Conservation (phyloP, 2,888 invertebrate species). For the Tineola bisselliella region DNA sequence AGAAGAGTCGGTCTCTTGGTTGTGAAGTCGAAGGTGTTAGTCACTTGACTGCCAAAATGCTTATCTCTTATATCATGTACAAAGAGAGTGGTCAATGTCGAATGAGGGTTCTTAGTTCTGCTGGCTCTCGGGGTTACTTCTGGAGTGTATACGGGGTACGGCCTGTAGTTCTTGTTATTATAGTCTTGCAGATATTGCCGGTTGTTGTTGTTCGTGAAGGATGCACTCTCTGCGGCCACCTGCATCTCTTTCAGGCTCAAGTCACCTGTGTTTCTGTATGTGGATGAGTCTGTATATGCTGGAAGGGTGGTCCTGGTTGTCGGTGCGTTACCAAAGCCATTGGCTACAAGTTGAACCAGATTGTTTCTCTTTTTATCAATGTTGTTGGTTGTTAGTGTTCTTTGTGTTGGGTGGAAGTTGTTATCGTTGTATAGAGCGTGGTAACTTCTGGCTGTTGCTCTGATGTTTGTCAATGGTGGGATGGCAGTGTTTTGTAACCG, state of each 20-base stretch:
- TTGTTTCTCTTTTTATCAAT: constrained; percentile 50
- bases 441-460: constrained; percentile 44
- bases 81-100: constrained; percentile 50
- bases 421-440: constrained; percentile 40
- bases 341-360: constrained; percentile 50
- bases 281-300: constrained; percentile 41
- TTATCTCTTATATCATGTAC: constrained; percentile 45
- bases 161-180: constrained; percentile 46
- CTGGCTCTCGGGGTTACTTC: constrained; percentile 31
- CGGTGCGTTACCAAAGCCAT: constrained; percentile 36
- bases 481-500: constrained; percentile 29
- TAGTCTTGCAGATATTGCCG: constrained; percentile 54
- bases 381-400: constrained; percentile 33
- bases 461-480: constrained; percentile 22
- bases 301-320: constrained; percentile 39
- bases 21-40: constrained; percentile 22
- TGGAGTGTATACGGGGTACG: constrained; percentile 54
- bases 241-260: constrained; percentile 71
- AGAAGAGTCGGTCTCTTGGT: constrained; percentile 52
- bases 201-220: constrained; percentile 70
- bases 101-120: constrained; percentile 39
- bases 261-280: constrained; percentile 47
- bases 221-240: constrained; percentile 79
- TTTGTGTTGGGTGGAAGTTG: constrained; percentile 43
- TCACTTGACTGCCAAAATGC: constrained; percentile 23